A percentile compares a stretch with the other conserved stretches of the same genome.
phyloP scores from a whole-genome alignment of 1,140 invertebrate species.

The Epicauta chinensis region DNA sequence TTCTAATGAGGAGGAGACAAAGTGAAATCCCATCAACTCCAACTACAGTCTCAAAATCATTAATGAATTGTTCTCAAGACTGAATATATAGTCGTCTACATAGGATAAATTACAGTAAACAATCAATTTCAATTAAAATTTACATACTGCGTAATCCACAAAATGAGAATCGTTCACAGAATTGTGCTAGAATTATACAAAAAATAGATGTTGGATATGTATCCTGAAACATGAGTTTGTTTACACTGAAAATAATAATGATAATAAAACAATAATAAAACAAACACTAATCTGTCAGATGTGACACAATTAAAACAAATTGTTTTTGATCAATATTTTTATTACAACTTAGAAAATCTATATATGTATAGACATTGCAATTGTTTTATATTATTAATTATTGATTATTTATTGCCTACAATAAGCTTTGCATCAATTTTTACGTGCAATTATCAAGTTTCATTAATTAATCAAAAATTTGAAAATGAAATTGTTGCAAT shows the following conservation, averaged over 20 bases:
- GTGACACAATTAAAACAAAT: slow-evolving; percentile 1
- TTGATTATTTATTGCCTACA: slow-evolving; percentile 8
- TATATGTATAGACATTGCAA: slow-evolving; percentile 10
- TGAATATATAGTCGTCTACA: no score
- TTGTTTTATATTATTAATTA: background rate
- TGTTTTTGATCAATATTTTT: slow-evolving; percentile 13
- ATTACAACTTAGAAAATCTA: slow-evolving; percentile 24
- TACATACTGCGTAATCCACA: slow-evolving; percentile 93
- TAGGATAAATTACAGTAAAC: no score
- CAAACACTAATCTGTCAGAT: background rate
- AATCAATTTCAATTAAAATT: no score
- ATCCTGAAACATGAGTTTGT: background rate
- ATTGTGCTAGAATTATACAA: slow-evolving; percentile 52
- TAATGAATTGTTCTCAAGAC: no score
- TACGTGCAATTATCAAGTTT: background rate
- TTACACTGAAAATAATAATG: no score
- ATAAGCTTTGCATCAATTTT: background rate
- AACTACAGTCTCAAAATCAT: no score
- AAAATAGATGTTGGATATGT: no score
- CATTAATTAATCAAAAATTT: background rate
- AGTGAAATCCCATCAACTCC: no score
- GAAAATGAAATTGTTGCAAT: background rate
- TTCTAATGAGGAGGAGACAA: no score
- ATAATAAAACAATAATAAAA: background rate
- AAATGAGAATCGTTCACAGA: slow-evolving; percentile 93